Evolutionary conservation across 53 echinoderm and acorn worm species (phyloP).

Genomic region (Echinarachnius parma): DNA sequence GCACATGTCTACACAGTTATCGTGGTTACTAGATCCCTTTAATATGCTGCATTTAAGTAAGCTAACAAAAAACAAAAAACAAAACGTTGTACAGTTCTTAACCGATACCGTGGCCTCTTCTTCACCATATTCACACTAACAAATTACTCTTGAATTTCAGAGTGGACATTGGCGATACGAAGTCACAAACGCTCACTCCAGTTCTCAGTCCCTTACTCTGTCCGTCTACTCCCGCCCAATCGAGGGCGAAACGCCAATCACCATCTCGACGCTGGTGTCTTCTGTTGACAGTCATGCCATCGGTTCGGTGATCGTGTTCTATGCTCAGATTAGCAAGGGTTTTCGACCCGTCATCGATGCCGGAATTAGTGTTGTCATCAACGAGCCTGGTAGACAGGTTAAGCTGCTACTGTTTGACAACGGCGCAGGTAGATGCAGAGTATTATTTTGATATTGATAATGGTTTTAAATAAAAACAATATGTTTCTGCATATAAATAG

Average conservation of each 20-base stretch:
- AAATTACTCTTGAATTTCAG: no score
- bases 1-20: no score
- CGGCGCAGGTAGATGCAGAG: conserved; percentile 35
- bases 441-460: no score
- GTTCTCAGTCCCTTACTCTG: conserved; percentile 7
- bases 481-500: no score
- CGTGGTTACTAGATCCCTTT: no score
- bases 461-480: no score
- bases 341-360: conserved; percentile 56
- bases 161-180: conserved; percentile 3
- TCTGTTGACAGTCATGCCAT: no score
- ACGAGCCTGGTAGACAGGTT: conserved; percentile 31
- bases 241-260: background rate
- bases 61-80: no score
- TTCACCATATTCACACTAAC: no score
- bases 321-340: conserved; percentile 54
- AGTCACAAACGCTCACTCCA: background rate
- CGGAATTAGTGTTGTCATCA: conserved; percentile 46
- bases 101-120: no score
- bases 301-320: conserved; percentile 35
- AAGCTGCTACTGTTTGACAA: conserved; percentile 11
- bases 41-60: no score
- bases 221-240: conserved; percentile 1
- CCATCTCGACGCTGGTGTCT: conserved; percentile 35
- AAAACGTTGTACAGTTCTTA: no score